Conservation (phyloP, 2,797 vertebrate genomes). For the Hyperoplus lanceolatus region DNA sequence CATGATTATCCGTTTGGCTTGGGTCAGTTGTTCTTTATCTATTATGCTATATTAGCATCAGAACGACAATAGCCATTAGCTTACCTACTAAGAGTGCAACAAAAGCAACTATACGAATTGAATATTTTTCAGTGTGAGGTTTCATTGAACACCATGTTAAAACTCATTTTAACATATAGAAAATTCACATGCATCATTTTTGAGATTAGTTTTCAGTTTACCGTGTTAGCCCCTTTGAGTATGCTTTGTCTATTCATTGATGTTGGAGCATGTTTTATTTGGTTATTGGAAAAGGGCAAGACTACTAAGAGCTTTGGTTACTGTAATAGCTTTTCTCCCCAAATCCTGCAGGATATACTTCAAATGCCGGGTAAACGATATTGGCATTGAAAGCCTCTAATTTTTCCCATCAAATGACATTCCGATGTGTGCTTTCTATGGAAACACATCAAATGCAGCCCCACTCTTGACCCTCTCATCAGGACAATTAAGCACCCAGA, state of each 20-base stretch:
- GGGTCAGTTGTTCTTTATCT: background rate
- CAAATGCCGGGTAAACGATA: slow-evolving; percentile 27
- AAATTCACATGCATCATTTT: background rate
- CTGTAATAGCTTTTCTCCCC: slow-evolving; percentile 2
- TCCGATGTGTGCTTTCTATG: slow-evolving; percentile 50
- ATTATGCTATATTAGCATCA: background rate
- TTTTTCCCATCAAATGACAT: slow-evolving; percentile 43
- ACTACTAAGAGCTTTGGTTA: slow-evolving; percentile 6
- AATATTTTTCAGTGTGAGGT: background rate
- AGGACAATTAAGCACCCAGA: slow-evolving; percentile 59
- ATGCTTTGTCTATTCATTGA: background rate
- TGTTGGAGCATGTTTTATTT: background rate
- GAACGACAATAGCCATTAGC: background rate
- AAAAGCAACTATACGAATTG: background rate
- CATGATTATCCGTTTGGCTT: background rate
- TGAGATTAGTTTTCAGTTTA: background rate
- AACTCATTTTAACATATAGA: background rate
- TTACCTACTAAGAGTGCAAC: too few species aligned
- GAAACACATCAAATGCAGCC: slow-evolving; percentile 63
- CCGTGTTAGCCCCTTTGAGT: background rate
- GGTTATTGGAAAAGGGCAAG: slow-evolving; percentile 5
- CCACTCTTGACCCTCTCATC: slow-evolving; percentile 71
- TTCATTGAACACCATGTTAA: background rate
- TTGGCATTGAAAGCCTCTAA: slow-evolving; percentile 14
- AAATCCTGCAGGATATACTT: slow-evolving; percentile 31